A percentile compares a stretch with the other conserved stretches of the same genome.
These are phyloP conservation scores for Graphium colonna DNA, from an alignment of 2,888 invertebrate species.

Conservation along the genomic window DNA sequence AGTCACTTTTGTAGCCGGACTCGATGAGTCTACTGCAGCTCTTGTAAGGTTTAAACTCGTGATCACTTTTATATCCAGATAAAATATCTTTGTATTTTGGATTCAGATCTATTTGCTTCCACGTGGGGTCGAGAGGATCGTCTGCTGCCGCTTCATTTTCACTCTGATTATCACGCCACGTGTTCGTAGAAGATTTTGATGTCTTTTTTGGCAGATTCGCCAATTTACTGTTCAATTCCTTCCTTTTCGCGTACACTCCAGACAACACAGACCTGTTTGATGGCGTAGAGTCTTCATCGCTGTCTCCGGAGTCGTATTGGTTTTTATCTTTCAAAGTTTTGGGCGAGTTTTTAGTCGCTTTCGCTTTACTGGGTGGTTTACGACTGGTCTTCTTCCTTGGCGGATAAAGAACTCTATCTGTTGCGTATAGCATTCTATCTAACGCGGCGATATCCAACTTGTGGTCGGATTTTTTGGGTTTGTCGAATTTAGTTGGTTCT, in stretches of 20 bases:
- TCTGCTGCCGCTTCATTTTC: conserved; percentile 77
- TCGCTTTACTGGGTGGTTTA: conserved; percentile 77
- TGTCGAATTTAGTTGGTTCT: conserved; percentile 66
- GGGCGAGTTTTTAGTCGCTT: conserved; percentile 46
- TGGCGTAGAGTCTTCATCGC: conserved; percentile 59
- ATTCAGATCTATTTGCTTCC: conserved; percentile 83
- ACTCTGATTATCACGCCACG: conserved; percentile 73
- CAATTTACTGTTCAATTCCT: conserved; percentile 71
- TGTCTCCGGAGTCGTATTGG: conserved; percentile 66
- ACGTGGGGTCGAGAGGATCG: conserved; percentile 81
- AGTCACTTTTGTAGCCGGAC: conserved; percentile 82
- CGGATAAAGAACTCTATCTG: conserved; percentile 88
- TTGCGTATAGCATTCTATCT: conserved; percentile 85
- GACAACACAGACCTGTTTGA: conserved; percentile 67
- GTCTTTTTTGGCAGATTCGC: conserved; percentile 61
- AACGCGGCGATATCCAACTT: conserved; percentile 80
- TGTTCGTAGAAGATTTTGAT: conserved; percentile 58
- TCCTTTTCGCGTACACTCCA: conserved; percentile 74
- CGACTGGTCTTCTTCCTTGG: conserved; percentile 87
- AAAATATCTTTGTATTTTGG: conserved; percentile 81
- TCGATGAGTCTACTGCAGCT: conserved; percentile 75
- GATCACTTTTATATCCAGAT: conserved; percentile 82
- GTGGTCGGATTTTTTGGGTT: conserved; percentile 61
- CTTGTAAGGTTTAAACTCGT: conserved; percentile 74
- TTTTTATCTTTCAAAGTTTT: conserved; percentile 71